A percentile compares a stretch with the other conserved stretches of the same genome.
Conservation (phyloP, 2,113 vertebrate genomes). For the Pimephales promelas region DNA sequence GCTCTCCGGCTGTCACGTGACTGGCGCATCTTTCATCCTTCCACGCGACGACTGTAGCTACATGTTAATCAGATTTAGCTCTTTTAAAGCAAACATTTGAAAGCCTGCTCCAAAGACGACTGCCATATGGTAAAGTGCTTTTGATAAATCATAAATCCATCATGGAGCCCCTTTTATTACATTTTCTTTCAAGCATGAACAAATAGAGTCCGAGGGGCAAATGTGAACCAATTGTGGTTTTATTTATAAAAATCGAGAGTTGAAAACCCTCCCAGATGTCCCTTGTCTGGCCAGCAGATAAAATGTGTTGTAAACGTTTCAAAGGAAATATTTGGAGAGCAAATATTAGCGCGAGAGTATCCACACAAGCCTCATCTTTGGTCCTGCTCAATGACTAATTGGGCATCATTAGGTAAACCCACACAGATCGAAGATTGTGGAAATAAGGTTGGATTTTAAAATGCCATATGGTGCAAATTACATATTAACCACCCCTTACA, state of each 20-base stretch:
- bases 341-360: conserved; percentile 87
- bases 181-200: conserved; percentile 80
- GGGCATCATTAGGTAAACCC: conserved; percentile 90
- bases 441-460: conserved; percentile 80
- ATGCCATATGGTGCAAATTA: conserved; percentile 94
- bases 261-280: conserved; percentile 83
- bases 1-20: conserved; percentile 68
- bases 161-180: conserved; percentile 79
- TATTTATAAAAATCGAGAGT: conserved; percentile 72
- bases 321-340: conserved; percentile 90
- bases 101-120: conserved; percentile 73
- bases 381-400: conserved; percentile 90
- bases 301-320: conserved; percentile 86
- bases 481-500: conserved; percentile 85
- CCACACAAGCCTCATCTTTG: conserved; percentile 78
- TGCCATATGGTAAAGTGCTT: conserved; percentile 85
- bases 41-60: conserved; percentile 49
- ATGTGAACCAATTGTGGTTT: conserved; percentile 71
- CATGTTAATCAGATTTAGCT: conserved; percentile 68
- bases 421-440: conserved; percentile 77
- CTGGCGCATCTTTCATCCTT: conserved; percentile 67
- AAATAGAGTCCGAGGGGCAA: conserved; percentile 75
- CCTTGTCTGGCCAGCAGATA: conserved; percentile 76
- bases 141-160: conserved; percentile 83
- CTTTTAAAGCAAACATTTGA: conserved; percentile 82